phyloP scores from a whole-genome alignment of 1,140 invertebrate genomes.

The Gonioctena quinquepunctata region DNA sequence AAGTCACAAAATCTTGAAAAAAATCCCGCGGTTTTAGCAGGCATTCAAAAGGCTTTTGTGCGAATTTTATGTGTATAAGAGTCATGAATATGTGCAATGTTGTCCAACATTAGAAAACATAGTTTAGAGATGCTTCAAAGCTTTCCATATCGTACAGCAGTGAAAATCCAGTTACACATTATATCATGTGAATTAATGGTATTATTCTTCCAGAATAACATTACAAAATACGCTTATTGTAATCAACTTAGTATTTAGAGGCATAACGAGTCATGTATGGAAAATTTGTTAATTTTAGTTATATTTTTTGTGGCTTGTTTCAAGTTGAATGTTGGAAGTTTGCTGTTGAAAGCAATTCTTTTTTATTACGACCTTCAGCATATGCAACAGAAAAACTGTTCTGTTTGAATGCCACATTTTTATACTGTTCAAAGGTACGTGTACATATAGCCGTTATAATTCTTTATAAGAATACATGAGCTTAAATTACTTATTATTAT shows the following conservation, averaged over 20 bases:
- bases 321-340: too few relatives aligned
- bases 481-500: neutral
- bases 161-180: neutral
- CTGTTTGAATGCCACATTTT: neutral
- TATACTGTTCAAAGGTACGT: neutral
- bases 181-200: neutral
- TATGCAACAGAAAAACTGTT: neutral
- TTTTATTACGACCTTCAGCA: too few relatives aligned
- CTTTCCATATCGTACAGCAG: neutral
- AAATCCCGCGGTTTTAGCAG: neutral
- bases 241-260: slow-evolving; percentile 11
- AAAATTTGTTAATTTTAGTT: too few relatives aligned
- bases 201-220: slow-evolving; percentile 13
- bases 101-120: neutral
- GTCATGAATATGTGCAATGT: slow-evolving; percentile 6
- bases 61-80: slow-evolving; percentile 6
- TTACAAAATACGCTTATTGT: slow-evolving; percentile 6
- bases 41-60: neutral
- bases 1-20: neutral
- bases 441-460: neutral
- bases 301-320: too few relatives aligned
- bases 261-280: too few relatives aligned
- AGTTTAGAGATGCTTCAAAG: neutral
- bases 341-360: too few relatives aligned
- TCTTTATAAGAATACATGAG: neutral